Percentiles rank a stretch among this genome's conserved stretches.
These are phyloP conservation scores for Lophotis ruficrista DNA, from an alignment of 2,113 vertebrate genomes.

Conservation along the genomic window DNA sequence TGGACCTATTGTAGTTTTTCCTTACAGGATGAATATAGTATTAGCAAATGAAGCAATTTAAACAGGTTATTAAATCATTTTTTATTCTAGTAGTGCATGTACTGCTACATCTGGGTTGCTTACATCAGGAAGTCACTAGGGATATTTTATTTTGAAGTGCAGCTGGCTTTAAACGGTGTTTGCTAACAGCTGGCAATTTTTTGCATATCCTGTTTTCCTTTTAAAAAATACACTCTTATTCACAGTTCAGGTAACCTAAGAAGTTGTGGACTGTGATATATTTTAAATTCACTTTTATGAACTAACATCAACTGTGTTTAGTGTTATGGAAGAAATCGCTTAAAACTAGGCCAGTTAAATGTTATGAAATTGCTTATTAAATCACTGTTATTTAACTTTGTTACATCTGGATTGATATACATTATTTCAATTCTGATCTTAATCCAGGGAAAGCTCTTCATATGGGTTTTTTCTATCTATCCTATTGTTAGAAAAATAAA, in stretches of 20 bases:
- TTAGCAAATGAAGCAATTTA: not conserved
- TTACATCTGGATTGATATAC: constrained; percentile 31
- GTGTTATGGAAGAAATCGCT: constrained; percentile 24
- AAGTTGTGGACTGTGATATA: not conserved
- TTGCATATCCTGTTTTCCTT: not conserved
- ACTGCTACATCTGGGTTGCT: constrained; percentile 25
- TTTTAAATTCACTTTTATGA: constrained; percentile 45
- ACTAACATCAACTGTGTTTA: constrained; percentile 49
- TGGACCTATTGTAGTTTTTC: not conserved
- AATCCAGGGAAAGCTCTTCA: constrained; percentile 12
- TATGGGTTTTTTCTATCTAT: not conserved
- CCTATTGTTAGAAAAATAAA: not conserved
- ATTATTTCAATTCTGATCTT: not conserved
- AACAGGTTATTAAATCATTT: not conserved
- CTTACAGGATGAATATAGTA: not conserved
- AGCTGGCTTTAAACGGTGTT: constrained; percentile 41
- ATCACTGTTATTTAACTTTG: constrained; percentile 29
- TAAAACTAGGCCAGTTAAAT: constrained; percentile 54
- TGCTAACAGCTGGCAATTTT: constrained; percentile 29
- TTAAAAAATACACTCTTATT: not conserved
- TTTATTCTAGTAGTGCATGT: not conserved
- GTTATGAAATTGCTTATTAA: constrained; percentile 64
- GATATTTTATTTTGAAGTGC: constrained; percentile 51
- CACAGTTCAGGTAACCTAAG: not conserved
- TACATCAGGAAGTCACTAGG: constrained; percentile 25